Evolutionary conservation across 2,797 vertebrate genomes (phyloP), one percentile per base, ranked within the genome.

Genomic region (Protosalanx chinensis): DNA sequence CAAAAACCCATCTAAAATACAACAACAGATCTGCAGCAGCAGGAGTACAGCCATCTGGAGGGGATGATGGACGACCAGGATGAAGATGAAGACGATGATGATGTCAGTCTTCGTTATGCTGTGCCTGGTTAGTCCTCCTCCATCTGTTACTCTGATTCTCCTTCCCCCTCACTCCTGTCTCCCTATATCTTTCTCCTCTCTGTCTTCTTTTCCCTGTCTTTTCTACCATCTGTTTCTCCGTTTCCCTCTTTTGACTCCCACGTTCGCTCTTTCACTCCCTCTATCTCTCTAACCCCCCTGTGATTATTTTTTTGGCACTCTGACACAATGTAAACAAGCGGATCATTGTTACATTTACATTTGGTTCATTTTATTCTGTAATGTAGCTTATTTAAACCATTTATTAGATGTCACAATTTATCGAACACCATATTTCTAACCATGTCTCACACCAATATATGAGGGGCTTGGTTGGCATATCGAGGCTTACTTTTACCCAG

Each of bases 11-110:
- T 16, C 35, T 13, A 15, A 5, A 18, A 8, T 63, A 16, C 30
- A 23, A 30, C 7, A 20, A 49, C 74, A 91, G 88, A 92, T 49
- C 82, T 90, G n/a, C 70, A 70, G 8, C 13, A 67, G 13, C 71
- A 61, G 18, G 56, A 23, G 3, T 18, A 57, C 32, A 4, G 65
- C 51, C 58, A 33, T 41, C 27, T 20, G 8, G 12, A 62, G 5
- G 70, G 75, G 51, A 62, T 76, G 72, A 68, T 37, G 51, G 71
- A 64, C 7, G 18, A 33, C 5, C 33, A 16, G n/a, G 64, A 74
- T 20, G 69, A 72, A 46, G 12, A 46, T 46, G 41, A 46, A 3
- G 41, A 46, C 15, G 49, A 51, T 10, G 49, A 56, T n/a, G 51
- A n/a, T 56, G 16, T 56, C 51, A 56, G 15, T 56, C 51, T 56